Conservation (phyloP, 2,797 vertebrate genomes). For the Tapera naevia region DNA sequence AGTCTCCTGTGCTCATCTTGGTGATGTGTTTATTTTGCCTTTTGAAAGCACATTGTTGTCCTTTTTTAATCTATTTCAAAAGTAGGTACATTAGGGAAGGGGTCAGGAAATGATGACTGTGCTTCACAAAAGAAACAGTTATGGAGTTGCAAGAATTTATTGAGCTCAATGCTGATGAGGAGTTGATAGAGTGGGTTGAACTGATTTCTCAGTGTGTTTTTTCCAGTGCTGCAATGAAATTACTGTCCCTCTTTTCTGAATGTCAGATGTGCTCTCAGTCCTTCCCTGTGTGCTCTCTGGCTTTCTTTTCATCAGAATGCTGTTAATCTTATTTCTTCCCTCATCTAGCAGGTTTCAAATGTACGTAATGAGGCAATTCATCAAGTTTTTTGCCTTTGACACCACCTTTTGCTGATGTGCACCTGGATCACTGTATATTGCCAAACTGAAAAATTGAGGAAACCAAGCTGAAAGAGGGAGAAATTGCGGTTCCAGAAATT, state of each 20-base stretch:
- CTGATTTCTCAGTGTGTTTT: neutral
- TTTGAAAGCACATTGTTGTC: neutral
- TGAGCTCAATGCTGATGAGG: neutral
- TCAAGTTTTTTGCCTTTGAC: neutral
- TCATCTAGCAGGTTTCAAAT: neutral
- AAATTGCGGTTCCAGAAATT: neutral
- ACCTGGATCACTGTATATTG: neutral
- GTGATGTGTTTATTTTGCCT: neutral
- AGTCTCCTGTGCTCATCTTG: neutral
- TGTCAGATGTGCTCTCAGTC: neutral
- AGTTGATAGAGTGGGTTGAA: neutral
- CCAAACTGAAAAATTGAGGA: neutral
- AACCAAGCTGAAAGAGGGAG: neutral
- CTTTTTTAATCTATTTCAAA: neutral
- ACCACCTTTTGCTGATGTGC: neutral
- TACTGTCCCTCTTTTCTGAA: neutral
- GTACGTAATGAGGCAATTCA: neutral
- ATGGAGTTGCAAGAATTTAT: conserved; percentile 18
- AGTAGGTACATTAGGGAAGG: neutral
- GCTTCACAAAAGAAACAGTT: conserved; percentile 7
- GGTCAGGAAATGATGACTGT: neutral
- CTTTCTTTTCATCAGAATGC: neutral
- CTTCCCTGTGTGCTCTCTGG: neutral
- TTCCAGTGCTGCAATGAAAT: neutral
- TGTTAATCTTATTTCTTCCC: neutral